Conservation (phyloP, 2,113 vertebrate genomes). For the Gobius niger region DNA sequence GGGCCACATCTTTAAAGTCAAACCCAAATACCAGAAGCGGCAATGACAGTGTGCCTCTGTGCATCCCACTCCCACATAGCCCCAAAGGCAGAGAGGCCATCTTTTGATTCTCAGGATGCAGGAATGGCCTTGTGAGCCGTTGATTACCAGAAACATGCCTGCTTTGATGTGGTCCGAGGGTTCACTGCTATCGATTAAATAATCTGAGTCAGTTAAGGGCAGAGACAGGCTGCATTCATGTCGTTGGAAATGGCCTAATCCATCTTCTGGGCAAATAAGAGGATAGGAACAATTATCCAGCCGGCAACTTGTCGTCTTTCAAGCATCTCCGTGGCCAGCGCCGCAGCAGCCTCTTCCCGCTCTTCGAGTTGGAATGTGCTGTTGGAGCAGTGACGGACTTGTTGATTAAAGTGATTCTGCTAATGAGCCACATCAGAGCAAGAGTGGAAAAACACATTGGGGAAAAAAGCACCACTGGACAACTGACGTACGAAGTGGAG, state of each 20-base stretch:
- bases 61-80: conserved; percentile 47
- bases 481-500: not conserved
- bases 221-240: conserved; percentile 71
- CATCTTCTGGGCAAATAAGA: conserved; percentile 70
- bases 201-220: conserved; percentile 67
- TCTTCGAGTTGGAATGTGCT: conserved; percentile 57
- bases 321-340: conserved; percentile 26
- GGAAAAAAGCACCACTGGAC: conserved; percentile 6
- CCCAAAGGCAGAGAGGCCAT: conserved; percentile 52
- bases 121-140: conserved; percentile 62
- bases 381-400: conserved; percentile 42
- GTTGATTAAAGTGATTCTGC: conserved; percentile 63
- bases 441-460: not conserved
- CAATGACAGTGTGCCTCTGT: conserved; percentile 58
- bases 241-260: conserved; percentile 69
- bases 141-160: conserved; percentile 53
- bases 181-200: conserved; percentile 76
- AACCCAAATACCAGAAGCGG: conserved; percentile 35
- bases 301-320: conserved; percentile 43
- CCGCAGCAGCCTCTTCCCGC: conserved; percentile 21
- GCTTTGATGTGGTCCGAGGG: conserved; percentile 77
- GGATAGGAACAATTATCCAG: conserved; percentile 68
- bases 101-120: conserved; percentile 56
- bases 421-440: conserved; percentile 56
- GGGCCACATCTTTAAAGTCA: conserved; percentile 36